Evolutionary conservation across 2,113 vertebrate genomes (phyloP), one percentile per base, ranked within the genome.

Genomic region (Muntiacus reevesi): DNA sequence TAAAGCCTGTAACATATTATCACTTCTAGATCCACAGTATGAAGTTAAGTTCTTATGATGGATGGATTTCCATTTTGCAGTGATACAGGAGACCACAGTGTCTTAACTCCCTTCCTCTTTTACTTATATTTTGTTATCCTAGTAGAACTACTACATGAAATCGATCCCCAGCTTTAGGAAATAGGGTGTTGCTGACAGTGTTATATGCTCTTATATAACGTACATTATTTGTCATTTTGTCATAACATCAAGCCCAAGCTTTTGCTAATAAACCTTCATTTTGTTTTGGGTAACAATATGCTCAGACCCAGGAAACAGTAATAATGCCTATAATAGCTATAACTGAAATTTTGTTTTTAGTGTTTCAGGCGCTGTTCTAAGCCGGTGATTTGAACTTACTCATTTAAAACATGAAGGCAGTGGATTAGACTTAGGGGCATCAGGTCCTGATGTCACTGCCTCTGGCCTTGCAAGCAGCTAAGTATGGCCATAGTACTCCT

Each of bases 71-170:
- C 82, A 95, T 82, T 47, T 89, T 89, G 60, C 83, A 91, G 85
- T 52, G 81, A 85, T 95, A 12, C 5, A 57, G 95, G 83, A 86
- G 43, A 79, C 36, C 33, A 11, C 91, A 94, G 19, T 5, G 62
- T 82, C 85, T 92, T 88, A 86, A 90, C 78, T 93, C 15, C 64
- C 81, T 90, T 95, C 67, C 89, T 78, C 59, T 84, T 97, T 96
- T 94, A 91, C 97, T 93, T 94, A 78, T 90, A 89, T 97, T 95
- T 95, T 92, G 88, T 23, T 97, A 93, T 87, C 91, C 82, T 94
- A 50, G 89, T 40, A 62, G 97, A 96, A 95, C 96, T 85, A 47
- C 91, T 94, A 95, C 59, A 6, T 36, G 91, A 91, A 95, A 96
- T 79, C 54, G 95, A 97, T 93, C 89, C 91, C 74, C 64, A 25